These are phyloP conservation scores for Symphodus melops DNA, from an alignment of 2,113 vertebrate genomes.

Conservation along the genomic window DNA sequence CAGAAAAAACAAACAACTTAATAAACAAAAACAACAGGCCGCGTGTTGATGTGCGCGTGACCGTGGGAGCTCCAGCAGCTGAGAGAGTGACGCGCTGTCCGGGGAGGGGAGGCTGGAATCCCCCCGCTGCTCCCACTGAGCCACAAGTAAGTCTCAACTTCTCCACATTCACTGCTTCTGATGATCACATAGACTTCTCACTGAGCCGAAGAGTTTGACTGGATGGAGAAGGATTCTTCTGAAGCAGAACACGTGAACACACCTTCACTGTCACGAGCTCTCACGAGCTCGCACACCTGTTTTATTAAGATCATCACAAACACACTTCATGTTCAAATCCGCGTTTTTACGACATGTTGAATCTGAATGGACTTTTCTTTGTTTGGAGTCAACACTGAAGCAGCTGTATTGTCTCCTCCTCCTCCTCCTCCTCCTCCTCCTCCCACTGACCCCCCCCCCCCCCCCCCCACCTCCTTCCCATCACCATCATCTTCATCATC, in stretches of 20 bases:
- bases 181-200: too few relatives aligned
- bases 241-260: too few relatives aligned
- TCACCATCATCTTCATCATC: conserved; percentile 31
- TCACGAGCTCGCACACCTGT: too few relatives aligned
- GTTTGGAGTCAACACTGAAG: conserved; percentile 13
- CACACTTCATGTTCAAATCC: too few relatives aligned
- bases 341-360: background rate
- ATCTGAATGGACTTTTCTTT: conserved; percentile 6
- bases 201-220: too few relatives aligned
- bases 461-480: background rate
- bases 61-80: conserved; percentile 10
- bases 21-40: background rate
- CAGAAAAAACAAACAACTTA: background rate
- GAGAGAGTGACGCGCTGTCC: conserved; percentile 32
- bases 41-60: background rate
- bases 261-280: too few relatives aligned
- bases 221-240: too few relatives aligned
- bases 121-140: conserved; percentile 33
- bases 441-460: background rate
- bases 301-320: background rate
- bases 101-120: conserved; percentile 47
- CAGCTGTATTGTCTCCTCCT: background rate
- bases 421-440: background rate
- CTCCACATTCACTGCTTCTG: background rate
- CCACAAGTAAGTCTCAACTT: conserved; percentile 50